Evolutionary conservation across 2,888 invertebrate species (phyloP).

Genomic region (Ellobium chinense): DNA sequence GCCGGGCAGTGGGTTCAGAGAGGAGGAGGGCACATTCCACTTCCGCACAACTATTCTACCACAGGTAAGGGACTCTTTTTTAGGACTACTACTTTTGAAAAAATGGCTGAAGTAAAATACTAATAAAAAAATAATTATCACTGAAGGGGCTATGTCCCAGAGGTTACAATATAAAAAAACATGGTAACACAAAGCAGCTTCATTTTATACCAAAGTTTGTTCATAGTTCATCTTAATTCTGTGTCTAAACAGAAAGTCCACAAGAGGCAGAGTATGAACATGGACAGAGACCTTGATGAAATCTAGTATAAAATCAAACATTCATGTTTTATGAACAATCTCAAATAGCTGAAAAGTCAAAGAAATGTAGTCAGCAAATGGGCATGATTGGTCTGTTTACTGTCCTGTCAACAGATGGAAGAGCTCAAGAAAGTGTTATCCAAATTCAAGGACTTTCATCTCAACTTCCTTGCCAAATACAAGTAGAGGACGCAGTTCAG

Average conservation of each 20-base stretch:
- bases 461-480: conserved; percentile 87
- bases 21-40: conserved; percentile 94
- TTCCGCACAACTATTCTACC: conserved; percentile 97
- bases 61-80: conserved; percentile 79
- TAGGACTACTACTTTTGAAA: too few relatives aligned
- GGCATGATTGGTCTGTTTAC: too few relatives aligned
- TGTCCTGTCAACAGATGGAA: conserved; percentile 80
- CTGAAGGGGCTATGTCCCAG: neutral
- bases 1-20: conserved; percentile 95
- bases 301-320: too few relatives aligned
- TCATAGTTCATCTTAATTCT: too few relatives aligned
- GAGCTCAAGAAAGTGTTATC: conserved; percentile 90
- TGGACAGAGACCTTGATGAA: too few relatives aligned
- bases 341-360: too few relatives aligned
- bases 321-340: too few relatives aligned
- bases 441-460: conserved; percentile 90
- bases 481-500: too few relatives aligned
- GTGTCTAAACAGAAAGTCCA: too few relatives aligned
- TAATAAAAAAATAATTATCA: neutral
- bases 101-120: too few relatives aligned
- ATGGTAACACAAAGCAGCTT: neutral
- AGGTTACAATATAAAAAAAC: neutral
- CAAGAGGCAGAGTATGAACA: too few relatives aligned
- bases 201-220: neutral
- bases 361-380: too few relatives aligned